Evolutionary conservation across 2,888 invertebrate species (phyloP).

Genomic region (Uloborus plumipes): DNA sequence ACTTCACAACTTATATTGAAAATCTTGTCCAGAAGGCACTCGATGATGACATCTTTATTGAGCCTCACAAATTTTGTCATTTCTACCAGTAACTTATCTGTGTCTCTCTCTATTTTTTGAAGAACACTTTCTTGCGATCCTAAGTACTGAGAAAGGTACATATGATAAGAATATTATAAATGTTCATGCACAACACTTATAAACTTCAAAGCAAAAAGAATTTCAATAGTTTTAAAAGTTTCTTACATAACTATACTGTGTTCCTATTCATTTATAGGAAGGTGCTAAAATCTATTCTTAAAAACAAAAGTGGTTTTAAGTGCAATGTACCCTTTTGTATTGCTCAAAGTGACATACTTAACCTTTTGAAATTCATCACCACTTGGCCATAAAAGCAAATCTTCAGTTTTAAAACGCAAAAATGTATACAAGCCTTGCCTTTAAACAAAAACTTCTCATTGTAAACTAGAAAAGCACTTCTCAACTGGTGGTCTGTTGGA

Average conservation of each 20-base stretch:
- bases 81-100: slow-evolving; percentile 33
- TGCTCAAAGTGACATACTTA: background rate
- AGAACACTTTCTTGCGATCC: slow-evolving; percentile 33
- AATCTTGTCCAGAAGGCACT: slow-evolving; percentile 29
- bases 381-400: background rate
- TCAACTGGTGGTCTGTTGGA: too few species aligned
- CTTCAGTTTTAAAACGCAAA: too few species aligned
- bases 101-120: slow-evolving; percentile 35
- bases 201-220: background rate
- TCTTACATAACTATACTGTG: too few species aligned
- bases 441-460: too few species aligned
- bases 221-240: too few species aligned
- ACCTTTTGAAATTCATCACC: background rate
- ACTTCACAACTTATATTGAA: slow-evolving; percentile 40
- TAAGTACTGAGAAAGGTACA: slow-evolving; percentile 13
- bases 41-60: slow-evolving; percentile 35
- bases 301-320: too few species aligned
- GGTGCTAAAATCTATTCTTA: too few species aligned
- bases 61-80: slow-evolving; percentile 34
- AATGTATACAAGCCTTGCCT: too few species aligned
- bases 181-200: background rate
- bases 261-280: too few species aligned
- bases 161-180: background rate
- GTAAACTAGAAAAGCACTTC: too few species aligned
- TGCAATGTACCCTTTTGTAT: too few species aligned